These are phyloP conservation scores for Stenodema calcarata DNA, from an alignment of 2,888 invertebrate species.

Conservation along the genomic window DNA sequence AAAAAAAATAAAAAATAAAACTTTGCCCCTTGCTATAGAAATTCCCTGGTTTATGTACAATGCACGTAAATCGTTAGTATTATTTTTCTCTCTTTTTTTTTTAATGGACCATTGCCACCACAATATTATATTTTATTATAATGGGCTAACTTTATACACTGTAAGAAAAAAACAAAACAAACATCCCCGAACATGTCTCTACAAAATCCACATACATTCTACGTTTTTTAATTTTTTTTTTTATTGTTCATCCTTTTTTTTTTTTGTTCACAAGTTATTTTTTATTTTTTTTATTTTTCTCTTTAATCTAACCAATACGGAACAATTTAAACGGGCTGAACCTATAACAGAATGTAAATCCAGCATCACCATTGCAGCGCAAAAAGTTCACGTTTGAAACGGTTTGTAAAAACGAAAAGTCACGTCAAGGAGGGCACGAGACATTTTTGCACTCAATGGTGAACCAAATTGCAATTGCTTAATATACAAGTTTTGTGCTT, in stretches of 20 bases:
- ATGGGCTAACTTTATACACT: conserved; percentile 47
- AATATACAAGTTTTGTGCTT: conserved; percentile 24
- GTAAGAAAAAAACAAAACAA: conserved; percentile 42
- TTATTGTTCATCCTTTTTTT: conserved; percentile 38
- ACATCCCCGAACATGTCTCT: conserved; percentile 51
- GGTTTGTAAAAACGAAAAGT: not conserved
- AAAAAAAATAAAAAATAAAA: no score
- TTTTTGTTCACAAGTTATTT: conserved; percentile 10
- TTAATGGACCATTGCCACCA: conserved; percentile 47
- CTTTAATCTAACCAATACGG: conserved; percentile 41
- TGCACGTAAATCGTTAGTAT: conserved; percentile 38
- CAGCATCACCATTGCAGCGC: conserved; percentile 7
- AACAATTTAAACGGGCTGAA: conserved; percentile 44
- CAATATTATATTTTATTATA: conserved; percentile 44
- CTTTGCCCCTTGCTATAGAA: conserved; percentile 4
- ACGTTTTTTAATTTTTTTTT: conserved; percentile 50
- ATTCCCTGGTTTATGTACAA: conserved; percentile 46
- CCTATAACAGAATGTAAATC: conserved; percentile 40
- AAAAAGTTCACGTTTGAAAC: conserved; percentile 1
- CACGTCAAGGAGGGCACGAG: not conserved
- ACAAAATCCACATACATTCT: conserved; percentile 54
- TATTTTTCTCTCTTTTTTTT: not conserved
- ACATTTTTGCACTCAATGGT: conserved; percentile 24
- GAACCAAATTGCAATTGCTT: not conserved
- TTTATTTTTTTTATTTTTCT: conserved; percentile 45